Base-by-base conservation (phyloP, 2,797 vertebrate genomes). In the Sebastes baramenuke region DNA sequence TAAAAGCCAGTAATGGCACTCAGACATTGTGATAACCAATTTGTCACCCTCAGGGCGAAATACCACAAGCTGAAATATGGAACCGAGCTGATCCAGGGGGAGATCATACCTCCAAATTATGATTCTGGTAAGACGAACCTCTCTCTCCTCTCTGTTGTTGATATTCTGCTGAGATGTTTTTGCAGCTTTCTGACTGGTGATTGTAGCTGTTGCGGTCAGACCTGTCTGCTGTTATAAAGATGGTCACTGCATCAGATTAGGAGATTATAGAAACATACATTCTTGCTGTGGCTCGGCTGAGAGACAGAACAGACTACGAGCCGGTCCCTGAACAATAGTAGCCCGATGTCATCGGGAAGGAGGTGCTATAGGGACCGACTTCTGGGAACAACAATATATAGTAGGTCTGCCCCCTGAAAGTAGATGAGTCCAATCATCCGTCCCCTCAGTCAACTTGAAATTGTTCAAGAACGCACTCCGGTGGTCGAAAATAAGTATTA, bases 31-130 rank as follows among this genome's bases (percentile, higher is more conserved):
- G 14, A 27, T 66, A n/a, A 67, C 42, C 38, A 12, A 4, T 24
- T 12, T 55, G 20, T 73, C 46, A 1, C 13, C 27, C 88, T 89
- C 93, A 99, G 98, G 95, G 96, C 97, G 81, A 99, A 98, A 91
- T 96, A 97, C 91, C 97, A 99, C 88, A 98, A 98, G 78, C 94
- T 98, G 93, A 98, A 97, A 89, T 98, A 98, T 46, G 98, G 98
- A 34, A 97, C 97, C 20, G 97, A 99, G 36, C 94, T 98, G 92
- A 97, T 96, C 94, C 98, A 98, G 94, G 98, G 97, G 75, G 98
- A 98, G 83, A 95, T 98, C 96, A 96, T 97, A 82, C 96, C 97
- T 75, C 98, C 98, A 1, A 97, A 95, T 86, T 99, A 98, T 85
- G 97, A 99, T 89, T 99, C 97, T 76, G 98, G 98, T 99, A 95